Conservation (phyloP, 2,888 invertebrate genomes). For the Cepaea hortensis region DNA sequence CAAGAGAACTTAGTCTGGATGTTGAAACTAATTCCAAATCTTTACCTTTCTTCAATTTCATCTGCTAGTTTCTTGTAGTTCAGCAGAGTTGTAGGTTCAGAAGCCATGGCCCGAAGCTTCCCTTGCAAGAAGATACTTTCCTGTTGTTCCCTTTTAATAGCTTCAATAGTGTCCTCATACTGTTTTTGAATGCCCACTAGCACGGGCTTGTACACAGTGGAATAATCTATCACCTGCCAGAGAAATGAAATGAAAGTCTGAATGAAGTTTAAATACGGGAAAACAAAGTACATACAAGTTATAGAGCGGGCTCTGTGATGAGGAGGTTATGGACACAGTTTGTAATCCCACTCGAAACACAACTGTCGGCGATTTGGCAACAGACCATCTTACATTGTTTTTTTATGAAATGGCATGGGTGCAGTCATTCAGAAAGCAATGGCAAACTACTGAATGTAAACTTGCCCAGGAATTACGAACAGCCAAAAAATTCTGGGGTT, state of each 20-base stretch:
- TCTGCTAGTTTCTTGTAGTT: constrained; percentile 73
- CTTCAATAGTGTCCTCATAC: constrained; percentile 74
- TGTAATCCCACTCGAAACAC: no score
- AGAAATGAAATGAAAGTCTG: background rate
- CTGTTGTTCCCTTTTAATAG: constrained; percentile 71
- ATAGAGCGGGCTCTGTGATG: no score
- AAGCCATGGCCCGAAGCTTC: constrained; percentile 73
- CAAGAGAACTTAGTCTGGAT: no score
- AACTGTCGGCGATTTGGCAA: no score
- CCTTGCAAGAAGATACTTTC: constrained; percentile 72
- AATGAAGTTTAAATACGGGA: background rate
- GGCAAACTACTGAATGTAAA: no score
- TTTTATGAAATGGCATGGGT: no score
- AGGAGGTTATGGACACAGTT: no score
- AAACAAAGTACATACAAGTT: no score
- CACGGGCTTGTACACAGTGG: constrained; percentile 72
- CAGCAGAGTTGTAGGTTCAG: constrained; percentile 72
- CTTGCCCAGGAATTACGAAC: no score
- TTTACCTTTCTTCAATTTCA: constrained; percentile 73
- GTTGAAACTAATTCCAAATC: background rate
- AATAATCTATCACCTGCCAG: constrained; percentile 73
- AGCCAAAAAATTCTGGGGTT: no score
- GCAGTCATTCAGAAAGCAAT: no score
- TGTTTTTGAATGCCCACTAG: constrained; percentile 73
- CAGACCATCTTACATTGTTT: no score